phyloP scores from a whole-genome alignment of 2,888 invertebrate genomes.

The Biston betularia region DNA sequence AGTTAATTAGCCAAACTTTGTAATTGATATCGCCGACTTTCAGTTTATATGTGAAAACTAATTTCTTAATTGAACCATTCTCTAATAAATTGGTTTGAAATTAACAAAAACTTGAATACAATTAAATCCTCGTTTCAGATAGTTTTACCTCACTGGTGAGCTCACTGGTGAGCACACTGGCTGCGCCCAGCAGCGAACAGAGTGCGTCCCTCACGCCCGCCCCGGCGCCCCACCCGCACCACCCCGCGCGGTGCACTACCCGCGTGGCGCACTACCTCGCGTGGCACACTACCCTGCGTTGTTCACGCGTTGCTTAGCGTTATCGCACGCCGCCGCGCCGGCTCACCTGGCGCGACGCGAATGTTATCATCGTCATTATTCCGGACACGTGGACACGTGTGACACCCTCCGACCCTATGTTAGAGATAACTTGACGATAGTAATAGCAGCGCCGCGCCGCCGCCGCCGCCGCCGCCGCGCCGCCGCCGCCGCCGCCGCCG shows the following conservation, averaged over 20 bases:
- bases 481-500: too few relatives aligned
- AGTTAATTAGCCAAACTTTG: slow-evolving; percentile 31
- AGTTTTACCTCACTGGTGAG: too few relatives aligned
- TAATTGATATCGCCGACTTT: slow-evolving; percentile 29
- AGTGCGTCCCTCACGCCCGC: too few relatives aligned
- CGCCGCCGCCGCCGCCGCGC: too few relatives aligned
- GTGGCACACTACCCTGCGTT: too few relatives aligned
- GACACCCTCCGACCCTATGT: slow-evolving; percentile 21
- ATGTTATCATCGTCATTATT: slow-evolving; percentile 57
- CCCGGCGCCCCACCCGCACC: too few relatives aligned
- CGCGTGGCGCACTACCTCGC: too few relatives aligned
- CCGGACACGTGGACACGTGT: slow-evolving; percentile 39
- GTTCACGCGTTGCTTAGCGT: too few relatives aligned
- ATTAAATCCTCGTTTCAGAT: background rate
- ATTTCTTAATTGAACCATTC: slow-evolving; percentile 10
- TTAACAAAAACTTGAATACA: background rate
- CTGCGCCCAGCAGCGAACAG: too few relatives aligned
- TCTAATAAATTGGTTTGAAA: slow-evolving; percentile 7
- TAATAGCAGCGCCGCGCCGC: background rate
- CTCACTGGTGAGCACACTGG: too few relatives aligned
- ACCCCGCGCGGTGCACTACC: too few relatives aligned
- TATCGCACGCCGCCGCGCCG: slow-evolving; percentile 54
- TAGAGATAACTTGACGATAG: too few relatives aligned
- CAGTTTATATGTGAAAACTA: slow-evolving; percentile 31
- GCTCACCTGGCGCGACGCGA: slow-evolving; percentile 50